Percentiles rank a stretch among this genome's conserved stretches.
phyloP scores from a whole-genome alignment of 2,888 invertebrate genomes.

The Archaeoteleia sp. region DNA sequence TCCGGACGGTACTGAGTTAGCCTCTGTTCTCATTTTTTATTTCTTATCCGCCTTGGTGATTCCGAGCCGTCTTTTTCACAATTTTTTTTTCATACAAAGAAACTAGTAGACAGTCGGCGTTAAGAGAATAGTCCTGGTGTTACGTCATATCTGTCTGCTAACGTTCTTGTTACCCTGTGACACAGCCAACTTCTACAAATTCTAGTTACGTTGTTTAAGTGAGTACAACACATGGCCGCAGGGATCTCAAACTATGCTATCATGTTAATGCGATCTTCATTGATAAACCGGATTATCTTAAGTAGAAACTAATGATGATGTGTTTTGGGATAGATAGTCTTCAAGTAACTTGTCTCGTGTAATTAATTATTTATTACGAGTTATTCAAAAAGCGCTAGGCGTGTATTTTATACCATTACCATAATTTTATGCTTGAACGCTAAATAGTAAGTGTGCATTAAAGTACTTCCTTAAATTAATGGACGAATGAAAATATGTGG shows the following conservation, averaged over 20 bases:
- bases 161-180: conserved; percentile 12
- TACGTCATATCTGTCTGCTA: not conserved
- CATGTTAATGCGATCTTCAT: conserved; percentile 29
- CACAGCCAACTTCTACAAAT: conserved; percentile 12
- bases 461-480: no score
- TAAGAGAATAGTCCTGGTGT: not conserved
- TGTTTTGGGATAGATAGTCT: no score
- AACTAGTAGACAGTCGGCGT: not conserved
- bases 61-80: conserved; percentile 5
- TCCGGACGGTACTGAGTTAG: conserved; percentile 3
- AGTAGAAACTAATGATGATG: conserved; percentile 10
- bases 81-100: not conserved
- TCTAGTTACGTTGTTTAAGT: conserved; percentile 20
- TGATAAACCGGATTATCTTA: conserved; percentile 33
- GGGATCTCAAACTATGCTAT: conserved; percentile 19
- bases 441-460: no score
- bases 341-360: no score
- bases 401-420: no score
- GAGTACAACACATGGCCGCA: conserved; percentile 8
- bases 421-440: no score
- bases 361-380: no score
- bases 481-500: no score
- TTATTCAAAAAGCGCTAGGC: no score
- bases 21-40: conserved; percentile 26
- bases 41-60: conserved; percentile 8